A percentile compares a stretch with the other conserved stretches of the same genome.
Conservation (phyloP, 2,888 invertebrate genomes). For the Mythimna ferrago region DNA sequence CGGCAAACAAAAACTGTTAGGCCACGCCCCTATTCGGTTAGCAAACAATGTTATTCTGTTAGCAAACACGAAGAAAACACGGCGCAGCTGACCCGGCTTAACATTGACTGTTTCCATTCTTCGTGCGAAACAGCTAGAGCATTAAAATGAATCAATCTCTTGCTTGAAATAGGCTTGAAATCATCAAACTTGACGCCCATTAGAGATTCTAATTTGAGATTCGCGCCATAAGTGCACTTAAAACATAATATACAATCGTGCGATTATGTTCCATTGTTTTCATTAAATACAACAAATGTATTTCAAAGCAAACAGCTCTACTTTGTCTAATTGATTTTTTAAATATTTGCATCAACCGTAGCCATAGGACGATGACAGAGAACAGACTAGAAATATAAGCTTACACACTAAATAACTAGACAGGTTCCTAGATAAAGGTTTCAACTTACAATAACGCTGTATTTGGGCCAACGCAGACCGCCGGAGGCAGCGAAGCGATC, state of each 20-base stretch:
- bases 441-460: background rate
- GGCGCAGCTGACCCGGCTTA: too few relatives aligned
- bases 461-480: background rate
- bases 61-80: too few relatives aligned
- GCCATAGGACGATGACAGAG: slow-evolving; percentile 43
- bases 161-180: background rate
- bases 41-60: too few relatives aligned
- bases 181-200: background rate
- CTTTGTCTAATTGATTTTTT: background rate
- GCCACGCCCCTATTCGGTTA: too few relatives aligned
- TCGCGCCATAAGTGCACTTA: slow-evolving; percentile 12
- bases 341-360: slow-evolving; percentile 19
- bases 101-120: background rate
- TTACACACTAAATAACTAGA: slow-evolving; percentile 77
- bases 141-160: background rate
- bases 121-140: background rate
- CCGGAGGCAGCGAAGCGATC: background rate
- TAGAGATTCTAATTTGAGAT: background rate
- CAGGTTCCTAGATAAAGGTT: slow-evolving; percentile 25
- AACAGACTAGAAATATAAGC: slow-evolving; percentile 79
- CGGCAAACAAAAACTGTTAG: too few relatives aligned
- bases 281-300: slow-evolving; percentile 1
- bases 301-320: background rate
- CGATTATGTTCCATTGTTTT: background rate
- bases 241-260: slow-evolving; percentile 23